phyloP scores from a whole-genome alignment of 2,888 invertebrate species.

The Drosophila paranaensis region DNA sequence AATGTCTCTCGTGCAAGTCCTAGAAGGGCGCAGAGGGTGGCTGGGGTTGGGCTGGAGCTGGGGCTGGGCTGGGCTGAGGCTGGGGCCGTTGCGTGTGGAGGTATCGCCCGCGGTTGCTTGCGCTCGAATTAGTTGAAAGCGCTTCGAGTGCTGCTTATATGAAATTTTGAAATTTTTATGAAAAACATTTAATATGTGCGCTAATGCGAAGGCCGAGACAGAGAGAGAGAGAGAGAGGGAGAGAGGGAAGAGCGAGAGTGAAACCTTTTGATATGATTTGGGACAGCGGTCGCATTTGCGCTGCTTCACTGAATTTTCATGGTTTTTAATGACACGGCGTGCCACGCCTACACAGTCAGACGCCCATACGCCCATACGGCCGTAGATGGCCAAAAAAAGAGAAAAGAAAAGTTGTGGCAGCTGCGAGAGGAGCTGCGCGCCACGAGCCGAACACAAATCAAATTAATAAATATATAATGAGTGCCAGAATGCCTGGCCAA shows the following conservation, averaged over 20 bases:
- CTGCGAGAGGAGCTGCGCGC: slow-evolving; percentile 14
- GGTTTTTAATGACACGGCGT: slow-evolving; percentile 66
- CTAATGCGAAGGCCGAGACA: slow-evolving; percentile 10
- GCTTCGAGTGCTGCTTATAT: slow-evolving; percentile 31
- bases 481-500: slow-evolving; percentile 12
- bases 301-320: slow-evolving; percentile 73
- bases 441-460: slow-evolving; percentile 50
- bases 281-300: slow-evolving; percentile 64
- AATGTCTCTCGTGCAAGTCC: background rate
- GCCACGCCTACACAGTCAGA: background rate
- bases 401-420: slow-evolving; percentile 11
- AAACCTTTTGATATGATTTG: slow-evolving; percentile 52
- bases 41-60: background rate
- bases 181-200: slow-evolving; percentile 51
- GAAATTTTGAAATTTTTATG: slow-evolving; percentile 59
- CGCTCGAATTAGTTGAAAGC: slow-evolving; percentile 42
- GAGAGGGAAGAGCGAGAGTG: slow-evolving; percentile 15
- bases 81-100: background rate
- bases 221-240: background rate
- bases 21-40: slow-evolving; percentile 15
- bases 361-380: background rate
- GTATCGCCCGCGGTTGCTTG: slow-evolving; percentile 36
- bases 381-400: background rate
- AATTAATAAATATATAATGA: slow-evolving; percentile 71
- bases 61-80: background rate